A percentile compares a stretch with the other conserved stretches of the same genome.
These are phyloP conservation scores for Campoplex capitator DNA, from an alignment of 2,888 invertebrate genomes.

Conservation along the genomic window DNA sequence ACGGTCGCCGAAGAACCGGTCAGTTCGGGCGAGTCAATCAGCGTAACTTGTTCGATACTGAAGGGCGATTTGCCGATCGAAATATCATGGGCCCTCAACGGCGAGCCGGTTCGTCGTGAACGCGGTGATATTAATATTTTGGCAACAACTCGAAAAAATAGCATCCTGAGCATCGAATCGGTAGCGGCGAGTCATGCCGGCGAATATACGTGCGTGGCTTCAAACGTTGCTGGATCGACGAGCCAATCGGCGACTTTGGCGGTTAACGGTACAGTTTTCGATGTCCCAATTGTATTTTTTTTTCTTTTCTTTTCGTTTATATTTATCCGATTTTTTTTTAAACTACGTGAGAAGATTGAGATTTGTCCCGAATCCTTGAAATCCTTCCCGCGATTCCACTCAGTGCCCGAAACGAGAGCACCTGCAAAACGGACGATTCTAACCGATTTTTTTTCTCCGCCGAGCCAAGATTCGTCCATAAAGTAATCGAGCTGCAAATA, in stretches of 20 bases:
- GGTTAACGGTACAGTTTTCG: slow-evolving; percentile 85
- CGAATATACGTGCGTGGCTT: slow-evolving; percentile 86
- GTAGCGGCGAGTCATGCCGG: slow-evolving; percentile 86
- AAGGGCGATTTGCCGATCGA: slow-evolving; percentile 92
- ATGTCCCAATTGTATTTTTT: slow-evolving; percentile 67
- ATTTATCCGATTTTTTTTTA: slow-evolving; percentile 14
- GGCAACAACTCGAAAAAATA: slow-evolving; percentile 85
- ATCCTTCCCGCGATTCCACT: neutral
- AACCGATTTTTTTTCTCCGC: neutral
- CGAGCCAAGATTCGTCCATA: neutral
- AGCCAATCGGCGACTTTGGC: slow-evolving; percentile 85
- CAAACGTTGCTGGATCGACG: slow-evolving; percentile 85
- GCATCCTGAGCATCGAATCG: slow-evolving; percentile 86
- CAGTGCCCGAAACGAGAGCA: neutral
- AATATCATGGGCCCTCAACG: slow-evolving; percentile 83
- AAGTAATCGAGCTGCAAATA: neutral
- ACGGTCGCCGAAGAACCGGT: slow-evolving; percentile 91
- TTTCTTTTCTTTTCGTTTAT: slow-evolving; percentile 70
- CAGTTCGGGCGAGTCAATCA: slow-evolving; percentile 92
- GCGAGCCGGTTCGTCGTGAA: slow-evolving; percentile 79
- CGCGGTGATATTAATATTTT: slow-evolving; percentile 83
- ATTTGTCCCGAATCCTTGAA: slow-evolving; percentile 1
- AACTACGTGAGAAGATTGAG: neutral
- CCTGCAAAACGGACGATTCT: neutral
- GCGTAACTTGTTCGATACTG: slow-evolving; percentile 90